phyloP scores from a whole-genome alignment of 2,888 invertebrate species.

The Brenthis hecate region DNA sequence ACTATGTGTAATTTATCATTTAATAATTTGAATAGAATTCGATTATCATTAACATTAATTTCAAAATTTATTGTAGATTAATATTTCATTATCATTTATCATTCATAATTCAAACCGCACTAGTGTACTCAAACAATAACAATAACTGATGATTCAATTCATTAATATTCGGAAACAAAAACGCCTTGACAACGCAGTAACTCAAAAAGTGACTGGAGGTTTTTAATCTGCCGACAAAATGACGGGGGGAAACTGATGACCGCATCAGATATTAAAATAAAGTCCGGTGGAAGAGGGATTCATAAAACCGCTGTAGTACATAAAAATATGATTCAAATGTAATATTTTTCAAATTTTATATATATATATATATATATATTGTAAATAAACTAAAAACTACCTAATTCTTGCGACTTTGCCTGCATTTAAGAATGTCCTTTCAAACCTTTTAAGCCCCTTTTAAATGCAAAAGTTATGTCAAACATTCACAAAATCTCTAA shows the following conservation, averaged over 20 bases:
- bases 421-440: no score
- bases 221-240: conserved; percentile 43
- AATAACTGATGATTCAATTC: conserved; percentile 49
- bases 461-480: no score
- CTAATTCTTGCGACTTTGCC: no score
- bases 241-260: conserved; percentile 15
- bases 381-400: no score
- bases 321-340: neutral
- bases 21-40: no score
- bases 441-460: no score
- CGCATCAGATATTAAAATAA: conserved; percentile 29
- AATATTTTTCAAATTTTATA: neutral
- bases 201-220: conserved; percentile 43
- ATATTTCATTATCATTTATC: neutral
- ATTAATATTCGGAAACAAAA: conserved; percentile 53
- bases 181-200: conserved; percentile 37
- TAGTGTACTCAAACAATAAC: conserved; percentile 18
- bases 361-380: no score
- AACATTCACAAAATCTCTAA: no score
- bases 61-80: neutral
- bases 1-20: no score
- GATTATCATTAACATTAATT: neutral
- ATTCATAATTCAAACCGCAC: conserved; percentile 19
- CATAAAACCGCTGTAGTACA: conserved; percentile 6
- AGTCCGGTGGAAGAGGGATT: conserved; percentile 19